Conservation (phyloP, 2,797 vertebrate genomes). For the Acanthornis magna region DNA sequence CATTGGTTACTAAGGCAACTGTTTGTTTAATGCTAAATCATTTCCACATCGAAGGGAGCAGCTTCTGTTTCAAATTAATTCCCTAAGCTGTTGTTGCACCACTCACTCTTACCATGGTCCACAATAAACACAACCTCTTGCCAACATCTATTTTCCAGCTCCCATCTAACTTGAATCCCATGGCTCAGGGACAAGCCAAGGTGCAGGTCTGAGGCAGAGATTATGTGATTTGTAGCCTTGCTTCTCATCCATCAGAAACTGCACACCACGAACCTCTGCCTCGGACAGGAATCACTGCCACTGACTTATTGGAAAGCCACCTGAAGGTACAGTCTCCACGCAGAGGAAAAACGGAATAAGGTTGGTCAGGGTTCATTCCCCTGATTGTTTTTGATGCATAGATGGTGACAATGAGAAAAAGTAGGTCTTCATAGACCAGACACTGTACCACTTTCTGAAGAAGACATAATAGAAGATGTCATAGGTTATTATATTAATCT, state of each 20-base stretch:
- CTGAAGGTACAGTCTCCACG: neutral
- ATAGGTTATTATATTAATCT: neutral
- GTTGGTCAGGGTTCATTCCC: neutral
- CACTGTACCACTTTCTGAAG: neutral
- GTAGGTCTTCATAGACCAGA: neutral
- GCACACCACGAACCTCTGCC: neutral
- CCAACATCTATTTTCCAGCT: neutral
- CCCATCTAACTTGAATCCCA: neutral
- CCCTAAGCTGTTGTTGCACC: neutral
- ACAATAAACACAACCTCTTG: neutral
- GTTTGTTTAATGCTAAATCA: conserved; percentile 27
- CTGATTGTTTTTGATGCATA: neutral
- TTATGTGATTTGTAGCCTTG: neutral
- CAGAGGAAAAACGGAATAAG: neutral
- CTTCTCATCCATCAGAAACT: neutral
- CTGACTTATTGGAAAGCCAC: neutral
- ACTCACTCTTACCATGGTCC: neutral
- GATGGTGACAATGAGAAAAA: neutral
- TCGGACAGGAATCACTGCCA: neutral
- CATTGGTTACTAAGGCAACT: conserved; percentile 28
- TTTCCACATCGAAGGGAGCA: neutral
- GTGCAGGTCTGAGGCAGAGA: neutral
- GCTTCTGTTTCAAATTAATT: conserved; percentile 49
- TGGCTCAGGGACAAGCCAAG: neutral
- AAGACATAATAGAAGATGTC: neutral